Evolutionary conservation across 2,888 invertebrate genomes (phyloP).

Genomic region (Hyles lineata): DNA sequence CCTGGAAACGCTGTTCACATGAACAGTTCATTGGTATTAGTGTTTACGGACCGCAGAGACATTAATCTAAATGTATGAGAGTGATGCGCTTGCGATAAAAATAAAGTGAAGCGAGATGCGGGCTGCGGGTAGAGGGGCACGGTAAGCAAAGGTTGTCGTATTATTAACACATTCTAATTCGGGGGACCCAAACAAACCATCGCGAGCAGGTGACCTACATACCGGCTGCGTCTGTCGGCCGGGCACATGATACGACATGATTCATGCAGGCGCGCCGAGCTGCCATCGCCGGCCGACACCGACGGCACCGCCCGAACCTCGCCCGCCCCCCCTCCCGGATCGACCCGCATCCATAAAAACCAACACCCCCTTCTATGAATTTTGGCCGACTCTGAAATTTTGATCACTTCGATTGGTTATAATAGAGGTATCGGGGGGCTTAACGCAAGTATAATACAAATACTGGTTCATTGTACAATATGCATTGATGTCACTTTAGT

Average conservation of each 20-base stretch:
- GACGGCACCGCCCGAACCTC: background rate
- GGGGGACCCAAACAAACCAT: conserved; percentile 84
- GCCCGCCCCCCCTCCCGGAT: background rate
- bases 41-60: conserved; percentile 12
- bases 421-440: background rate
- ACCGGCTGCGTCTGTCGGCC: conserved; percentile 70
- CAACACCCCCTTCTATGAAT: background rate
- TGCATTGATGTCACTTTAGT: background rate
- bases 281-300: conserved; percentile 14
- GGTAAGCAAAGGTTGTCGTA: conserved; percentile 77
- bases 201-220: conserved; percentile 80
- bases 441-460: background rate
- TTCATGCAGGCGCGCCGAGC: conserved; percentile 58
- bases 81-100: conserved; percentile 53
- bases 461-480: background rate
- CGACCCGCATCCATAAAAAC: background rate
- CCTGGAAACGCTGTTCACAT: background rate
- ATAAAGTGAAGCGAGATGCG: conserved; percentile 59
- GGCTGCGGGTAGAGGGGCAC: conserved; percentile 51
- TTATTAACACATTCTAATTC: conserved; percentile 81
- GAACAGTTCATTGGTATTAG: background rate
- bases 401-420: background rate
- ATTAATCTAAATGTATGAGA: conserved; percentile 17
- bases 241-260: conserved; percentile 69
- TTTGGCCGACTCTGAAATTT: background rate